Conservation (phyloP, 1,140 invertebrate genomes). For the Belonocnema kinseyi region DNA sequence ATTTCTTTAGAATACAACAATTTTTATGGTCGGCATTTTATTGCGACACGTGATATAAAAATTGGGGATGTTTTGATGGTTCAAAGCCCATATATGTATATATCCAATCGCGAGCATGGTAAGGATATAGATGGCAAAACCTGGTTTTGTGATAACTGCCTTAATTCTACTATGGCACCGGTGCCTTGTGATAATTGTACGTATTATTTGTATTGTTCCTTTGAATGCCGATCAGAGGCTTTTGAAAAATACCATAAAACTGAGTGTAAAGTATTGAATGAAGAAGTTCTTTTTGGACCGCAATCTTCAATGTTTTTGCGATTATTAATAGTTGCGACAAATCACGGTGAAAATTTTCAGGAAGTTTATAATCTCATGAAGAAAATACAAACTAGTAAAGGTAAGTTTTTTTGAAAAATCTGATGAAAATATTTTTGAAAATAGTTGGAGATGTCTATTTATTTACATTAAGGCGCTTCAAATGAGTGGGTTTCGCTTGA, state of each 20-base stretch:
- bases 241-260: neutral
- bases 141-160: neutral
- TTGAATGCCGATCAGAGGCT: neutral
- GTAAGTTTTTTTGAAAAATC: neutral
- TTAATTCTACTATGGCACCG: neutral
- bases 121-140: neutral
- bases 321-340: neutral
- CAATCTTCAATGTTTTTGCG: neutral
- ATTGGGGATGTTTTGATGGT: conserved; percentile 3
- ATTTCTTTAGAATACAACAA: neutral
- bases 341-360: neutral
- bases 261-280: neutral
- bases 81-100: neutral
- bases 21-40: neutral
- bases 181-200: neutral
- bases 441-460: no score
- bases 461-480: no score
- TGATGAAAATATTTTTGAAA: neutral
- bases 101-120: neutral
- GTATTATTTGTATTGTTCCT: neutral
- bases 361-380: neutral
- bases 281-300: neutral
- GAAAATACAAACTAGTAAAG: neutral
- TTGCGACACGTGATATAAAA: neutral
- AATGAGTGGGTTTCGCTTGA: no score